Percentiles rank a stretch among this genome's conserved stretches.
These are phyloP conservation scores for Eustalomyia histrio DNA, from an alignment of 2,888 invertebrate genomes.

Conservation along the genomic window DNA sequence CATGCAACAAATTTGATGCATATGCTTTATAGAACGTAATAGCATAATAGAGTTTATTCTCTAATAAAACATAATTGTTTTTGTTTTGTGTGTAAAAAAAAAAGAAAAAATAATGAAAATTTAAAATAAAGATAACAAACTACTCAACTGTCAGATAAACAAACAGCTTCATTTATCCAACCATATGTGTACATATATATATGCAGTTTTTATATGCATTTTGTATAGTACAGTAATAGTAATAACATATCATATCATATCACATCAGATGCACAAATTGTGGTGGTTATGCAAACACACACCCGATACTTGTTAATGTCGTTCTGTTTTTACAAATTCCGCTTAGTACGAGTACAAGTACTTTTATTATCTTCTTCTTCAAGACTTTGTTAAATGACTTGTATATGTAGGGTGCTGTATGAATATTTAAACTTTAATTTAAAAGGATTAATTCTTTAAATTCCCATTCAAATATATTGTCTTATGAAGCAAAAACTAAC, in stretches of 20 bases:
- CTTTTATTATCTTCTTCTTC: no score
- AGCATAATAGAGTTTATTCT: neutral
- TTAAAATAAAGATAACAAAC: neutral
- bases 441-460: neutral
- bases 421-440: neutral
- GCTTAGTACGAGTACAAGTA: slow-evolving; percentile 26
- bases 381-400: slow-evolving; percentile 36
- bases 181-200: neutral
- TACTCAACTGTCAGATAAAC: slow-evolving; percentile 10
- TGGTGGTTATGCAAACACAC: slow-evolving; percentile 42
- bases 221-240: neutral
- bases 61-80: neutral
- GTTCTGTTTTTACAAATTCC: slow-evolving; percentile 41
- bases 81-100: neutral
- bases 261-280: neutral
- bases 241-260: neutral
- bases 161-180: neutral
- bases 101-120: neutral
- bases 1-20: slow-evolving; percentile 8
- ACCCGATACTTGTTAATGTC: slow-evolving; percentile 35
- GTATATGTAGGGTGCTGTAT: neutral
- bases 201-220: neutral
- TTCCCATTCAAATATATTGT: no score
- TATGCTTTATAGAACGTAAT: neutral
- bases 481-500: no score